Percentiles rank a stretch among this genome's conserved stretches.
Conservation (phyloP, 2,888 invertebrate genomes). For the Hypena proboscidalis region DNA sequence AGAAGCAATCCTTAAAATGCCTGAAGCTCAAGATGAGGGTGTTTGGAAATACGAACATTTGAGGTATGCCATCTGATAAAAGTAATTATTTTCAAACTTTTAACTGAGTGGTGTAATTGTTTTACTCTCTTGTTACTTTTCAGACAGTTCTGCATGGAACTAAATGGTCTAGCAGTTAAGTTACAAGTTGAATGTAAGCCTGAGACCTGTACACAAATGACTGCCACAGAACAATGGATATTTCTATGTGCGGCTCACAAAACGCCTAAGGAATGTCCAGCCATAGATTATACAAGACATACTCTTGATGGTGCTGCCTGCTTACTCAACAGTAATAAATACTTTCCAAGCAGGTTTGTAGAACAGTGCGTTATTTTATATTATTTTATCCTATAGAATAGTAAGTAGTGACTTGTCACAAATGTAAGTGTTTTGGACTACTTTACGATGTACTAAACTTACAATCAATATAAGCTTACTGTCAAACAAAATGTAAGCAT, state of each 20-base stretch:
- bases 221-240: constrained; percentile 99
- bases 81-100: background rate
- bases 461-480: too few relatives aligned
- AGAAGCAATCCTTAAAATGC: constrained; percentile 97
- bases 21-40: constrained; percentile 98
- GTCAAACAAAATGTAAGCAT: too few relatives aligned
- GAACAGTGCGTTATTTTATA: constrained; percentile 11
- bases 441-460: too few relatives aligned
- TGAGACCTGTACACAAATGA: constrained; percentile 99
- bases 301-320: constrained; percentile 99
- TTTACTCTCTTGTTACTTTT: constrained; percentile 36
- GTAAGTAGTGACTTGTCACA: too few relatives aligned
- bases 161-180: constrained; percentile 98
- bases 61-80: constrained; percentile 79
- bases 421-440: too few relatives aligned
- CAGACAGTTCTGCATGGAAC: constrained; percentile 99
- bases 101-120: background rate
- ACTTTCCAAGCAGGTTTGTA: constrained; percentile 98
- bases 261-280: constrained; percentile 99
- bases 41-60: constrained; percentile 99
- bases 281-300: constrained; percentile 99
- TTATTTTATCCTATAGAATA: too few relatives aligned
- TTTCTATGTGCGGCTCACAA: constrained; percentile 99
- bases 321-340: constrained; percentile 99
- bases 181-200: constrained; percentile 98